phyloP scores from a whole-genome alignment of 2,888 invertebrate species.

The Elysia crispata region DNA sequence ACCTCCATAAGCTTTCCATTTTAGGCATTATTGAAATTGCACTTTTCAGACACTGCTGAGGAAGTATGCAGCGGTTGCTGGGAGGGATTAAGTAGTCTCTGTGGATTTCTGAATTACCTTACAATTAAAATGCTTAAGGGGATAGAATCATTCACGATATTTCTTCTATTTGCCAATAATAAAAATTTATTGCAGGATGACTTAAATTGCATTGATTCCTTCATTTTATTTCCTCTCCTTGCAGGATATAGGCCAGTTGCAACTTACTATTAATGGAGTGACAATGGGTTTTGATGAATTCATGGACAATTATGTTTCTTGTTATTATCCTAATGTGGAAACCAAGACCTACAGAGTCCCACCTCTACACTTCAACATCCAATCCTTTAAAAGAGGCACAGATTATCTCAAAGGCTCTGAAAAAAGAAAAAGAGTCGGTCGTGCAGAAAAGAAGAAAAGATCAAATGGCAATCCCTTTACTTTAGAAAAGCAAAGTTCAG shows the following conservation, averaged over 20 bases:
- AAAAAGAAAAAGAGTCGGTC: neutral
- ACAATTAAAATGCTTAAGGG: too few relatives aligned
- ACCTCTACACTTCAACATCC: conserved; percentile 52
- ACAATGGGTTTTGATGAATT: conserved; percentile 44
- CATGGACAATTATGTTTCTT: conserved; percentile 49
- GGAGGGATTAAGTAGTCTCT: too few relatives aligned
- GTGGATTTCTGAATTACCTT: too few relatives aligned
- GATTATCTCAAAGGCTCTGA: conserved; percentile 3
- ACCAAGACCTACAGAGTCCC: conserved; percentile 47
- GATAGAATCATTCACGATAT: too few relatives aligned
- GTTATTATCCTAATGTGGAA: conserved; percentile 40
- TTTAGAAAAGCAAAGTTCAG: neutral
- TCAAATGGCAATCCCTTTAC: neutral
- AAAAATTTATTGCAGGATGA: neutral
- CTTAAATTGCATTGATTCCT: neutral
- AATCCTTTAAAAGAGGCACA: conserved; percentile 35
- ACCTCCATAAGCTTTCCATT: too few relatives aligned
- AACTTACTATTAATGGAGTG: conserved; percentile 46
- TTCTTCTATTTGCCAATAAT: too few relatives aligned
- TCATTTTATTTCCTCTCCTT: neutral
- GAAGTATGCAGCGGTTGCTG: too few relatives aligned
- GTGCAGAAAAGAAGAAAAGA: neutral
- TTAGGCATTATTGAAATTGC: too few relatives aligned
- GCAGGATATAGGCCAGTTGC: conserved; percentile 44
- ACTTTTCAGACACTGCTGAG: too few relatives aligned